A percentile compares a stretch with the other conserved stretches of the same genome.
Evolutionary conservation across 2,113 vertebrate species (phyloP).

Genomic region (Scopus umbretta): DNA sequence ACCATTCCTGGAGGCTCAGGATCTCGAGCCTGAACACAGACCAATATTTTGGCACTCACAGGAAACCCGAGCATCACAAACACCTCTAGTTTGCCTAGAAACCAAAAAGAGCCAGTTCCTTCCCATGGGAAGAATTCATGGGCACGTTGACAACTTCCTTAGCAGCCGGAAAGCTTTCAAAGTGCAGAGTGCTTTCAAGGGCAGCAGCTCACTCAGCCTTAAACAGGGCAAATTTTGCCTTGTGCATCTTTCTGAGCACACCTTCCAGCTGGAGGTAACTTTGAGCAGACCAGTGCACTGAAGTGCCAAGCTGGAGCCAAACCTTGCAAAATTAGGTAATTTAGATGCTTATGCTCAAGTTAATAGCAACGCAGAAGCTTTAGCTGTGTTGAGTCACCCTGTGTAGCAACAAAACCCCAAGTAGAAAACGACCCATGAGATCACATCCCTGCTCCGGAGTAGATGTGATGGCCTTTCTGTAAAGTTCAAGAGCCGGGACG

Average conservation of each 20-base stretch:
- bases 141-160: not conserved
- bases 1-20: not conserved
- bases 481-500: not conserved
- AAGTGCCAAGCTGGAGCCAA: not conserved
- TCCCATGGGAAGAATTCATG: not conserved
- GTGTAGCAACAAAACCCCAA: not conserved
- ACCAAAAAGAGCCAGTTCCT: not conserved
- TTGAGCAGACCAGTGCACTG: not conserved
- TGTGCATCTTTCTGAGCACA: not conserved
- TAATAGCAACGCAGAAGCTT: not conserved
- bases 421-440: not conserved
- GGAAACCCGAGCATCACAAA: not conserved
- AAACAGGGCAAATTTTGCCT: not conserved
- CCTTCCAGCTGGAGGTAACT: not conserved
- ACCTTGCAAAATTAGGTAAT: not conserved
- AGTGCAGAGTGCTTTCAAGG: not conserved
- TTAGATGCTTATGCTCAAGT: not conserved
- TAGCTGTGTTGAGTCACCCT: not conserved
- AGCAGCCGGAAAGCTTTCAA: not conserved
- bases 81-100: not conserved
- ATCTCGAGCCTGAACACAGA: not conserved
- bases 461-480: not conserved
- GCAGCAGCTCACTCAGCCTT: not conserved
- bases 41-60: not conserved
- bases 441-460: fast-evolving